A percentile compares a stretch with the other conserved stretches of the same genome.
These are phyloP conservation scores for Saturnia japonica DNA, from an alignment of 2,888 invertebrate genomes.

Conservation along the genomic window DNA sequence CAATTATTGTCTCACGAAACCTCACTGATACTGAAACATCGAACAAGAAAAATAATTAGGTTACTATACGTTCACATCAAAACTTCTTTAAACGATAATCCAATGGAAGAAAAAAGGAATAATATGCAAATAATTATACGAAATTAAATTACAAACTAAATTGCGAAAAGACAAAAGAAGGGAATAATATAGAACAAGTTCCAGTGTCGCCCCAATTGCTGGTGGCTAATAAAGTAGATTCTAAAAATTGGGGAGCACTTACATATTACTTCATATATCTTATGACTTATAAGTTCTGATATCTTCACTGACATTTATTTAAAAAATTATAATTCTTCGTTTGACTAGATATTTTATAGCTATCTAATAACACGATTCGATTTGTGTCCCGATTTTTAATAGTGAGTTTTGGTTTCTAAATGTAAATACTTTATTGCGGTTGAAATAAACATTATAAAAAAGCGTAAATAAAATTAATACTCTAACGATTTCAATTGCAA, in stretches of 20 bases:
- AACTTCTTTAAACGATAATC: slow-evolving; percentile 55
- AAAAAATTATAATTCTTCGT: slow-evolving; percentile 53
- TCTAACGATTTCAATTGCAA: slow-evolving; percentile 50
- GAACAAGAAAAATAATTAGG: slow-evolving; percentile 41
- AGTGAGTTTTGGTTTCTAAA: neutral
- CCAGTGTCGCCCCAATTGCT: slow-evolving; percentile 41
- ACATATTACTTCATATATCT: slow-evolving; percentile 71
- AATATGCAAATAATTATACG: slow-evolving; percentile 54
- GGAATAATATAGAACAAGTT: slow-evolving; percentile 48
- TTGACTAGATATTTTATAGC: slow-evolving; percentile 68
- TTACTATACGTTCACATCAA: slow-evolving; percentile 50
- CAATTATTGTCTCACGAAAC: slow-evolving; percentile 2
- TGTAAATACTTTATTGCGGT: slow-evolving; percentile 33
- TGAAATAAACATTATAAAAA: slow-evolving; percentile 55
- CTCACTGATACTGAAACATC: slow-evolving; percentile 13
- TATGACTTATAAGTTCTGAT: slow-evolving; percentile 75
- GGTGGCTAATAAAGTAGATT: slow-evolving; percentile 56
- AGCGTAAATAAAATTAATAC: slow-evolving; percentile 53
- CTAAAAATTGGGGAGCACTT: slow-evolving; percentile 76
- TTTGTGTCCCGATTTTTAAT: neutral
- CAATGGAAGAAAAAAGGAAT: slow-evolving; percentile 48
- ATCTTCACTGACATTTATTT: slow-evolving; percentile 79
- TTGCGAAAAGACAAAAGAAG: slow-evolving; percentile 31
- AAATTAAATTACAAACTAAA: slow-evolving; percentile 60
- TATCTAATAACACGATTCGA: slow-evolving; percentile 35